A percentile compares a stretch with the other conserved stretches of the same genome.
Conservation (phyloP, 2,113 vertebrate genomes). For the Sprattus sprattus region DNA sequence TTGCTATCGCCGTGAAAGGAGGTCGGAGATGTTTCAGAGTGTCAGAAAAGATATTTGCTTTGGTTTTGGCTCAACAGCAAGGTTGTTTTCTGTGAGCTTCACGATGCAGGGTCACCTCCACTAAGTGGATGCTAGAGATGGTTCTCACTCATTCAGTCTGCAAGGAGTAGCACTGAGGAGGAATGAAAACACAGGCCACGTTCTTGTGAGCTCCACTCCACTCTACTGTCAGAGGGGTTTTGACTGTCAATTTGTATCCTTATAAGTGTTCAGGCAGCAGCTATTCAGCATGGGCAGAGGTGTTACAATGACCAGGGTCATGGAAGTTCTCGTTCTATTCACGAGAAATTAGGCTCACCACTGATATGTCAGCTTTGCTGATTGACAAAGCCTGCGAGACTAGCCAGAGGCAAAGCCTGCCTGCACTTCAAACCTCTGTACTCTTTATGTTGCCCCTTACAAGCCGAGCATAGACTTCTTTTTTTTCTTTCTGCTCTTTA, state of each 20-base stretch:
- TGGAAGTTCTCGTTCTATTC: neutral
- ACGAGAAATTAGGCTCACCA: neutral
- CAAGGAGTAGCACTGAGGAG: too few relatives aligned
- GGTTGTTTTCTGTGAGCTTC: neutral
- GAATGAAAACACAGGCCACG: neutral
- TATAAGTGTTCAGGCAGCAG: neutral
- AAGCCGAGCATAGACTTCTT: neutral
- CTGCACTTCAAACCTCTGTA: neutral
- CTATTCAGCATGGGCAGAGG: neutral
- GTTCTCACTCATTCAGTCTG: neutral
- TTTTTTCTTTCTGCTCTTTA: conserved; percentile 62
- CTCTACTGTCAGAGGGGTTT: neutral
- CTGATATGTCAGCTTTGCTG: neutral
- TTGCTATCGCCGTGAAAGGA: neutral
- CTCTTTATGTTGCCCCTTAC: neutral
- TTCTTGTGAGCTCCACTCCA: neutral
- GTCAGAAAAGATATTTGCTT: conserved; percentile 40
- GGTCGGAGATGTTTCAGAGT: conserved; percentile 62
- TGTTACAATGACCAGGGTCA: neutral
- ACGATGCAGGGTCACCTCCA: neutral
- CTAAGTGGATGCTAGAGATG: neutral
- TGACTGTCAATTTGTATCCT: neutral
- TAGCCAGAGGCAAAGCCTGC: neutral
- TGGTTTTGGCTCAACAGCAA: neutral
- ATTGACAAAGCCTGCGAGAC: neutral